These are phyloP conservation scores for Clavelina lepadiformis DNA, from an alignment of 23 tunicate species.

Conservation along the genomic window DNA sequence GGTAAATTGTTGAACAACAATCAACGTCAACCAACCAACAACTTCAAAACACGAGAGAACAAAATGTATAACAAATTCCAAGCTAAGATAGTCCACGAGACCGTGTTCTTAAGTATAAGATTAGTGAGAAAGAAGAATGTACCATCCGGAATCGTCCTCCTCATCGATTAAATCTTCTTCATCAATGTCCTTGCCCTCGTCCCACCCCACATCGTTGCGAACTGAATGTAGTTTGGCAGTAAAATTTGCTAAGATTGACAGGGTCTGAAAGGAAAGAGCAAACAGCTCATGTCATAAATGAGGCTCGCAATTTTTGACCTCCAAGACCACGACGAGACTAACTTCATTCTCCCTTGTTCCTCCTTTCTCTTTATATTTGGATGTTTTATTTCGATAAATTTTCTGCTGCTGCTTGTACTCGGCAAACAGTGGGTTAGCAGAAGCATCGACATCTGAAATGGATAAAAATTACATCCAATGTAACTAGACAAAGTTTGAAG, in stretches of 20 bases:
- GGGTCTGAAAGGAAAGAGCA: constrained; percentile 53
- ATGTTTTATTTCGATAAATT: constrained; percentile 37
- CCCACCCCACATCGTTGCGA: constrained; percentile 51
- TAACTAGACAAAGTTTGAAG: not conserved
- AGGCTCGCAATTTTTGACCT: not conserved
- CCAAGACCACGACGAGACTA: not conserved
- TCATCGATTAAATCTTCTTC: constrained; percentile 58
- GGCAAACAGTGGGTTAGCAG: constrained; percentile 52
- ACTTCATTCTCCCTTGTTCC: constrained; percentile 43
- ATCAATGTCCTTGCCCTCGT: constrained; percentile 14
- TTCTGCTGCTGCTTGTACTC: constrained; percentile 81
- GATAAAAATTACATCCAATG: not conserved
- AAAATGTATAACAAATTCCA: too few species aligned
- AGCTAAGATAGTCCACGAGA: too few species aligned
- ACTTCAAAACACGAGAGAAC: not conserved
- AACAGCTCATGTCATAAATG: too few species aligned
- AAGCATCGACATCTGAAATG: constrained; percentile 7
- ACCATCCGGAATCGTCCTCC: constrained; percentile 67
- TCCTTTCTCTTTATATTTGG: constrained; percentile 37
- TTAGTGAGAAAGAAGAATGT: too few species aligned
- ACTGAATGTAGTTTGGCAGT: constrained; percentile 39
- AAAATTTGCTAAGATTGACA: constrained; percentile 44
- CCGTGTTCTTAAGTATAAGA: too few species aligned
- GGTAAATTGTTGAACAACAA: not conserved
- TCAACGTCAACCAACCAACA: not conserved